phyloP scores from a whole-genome alignment of 2,113 vertebrate genomes.

The Rafetus swinhoei region DNA sequence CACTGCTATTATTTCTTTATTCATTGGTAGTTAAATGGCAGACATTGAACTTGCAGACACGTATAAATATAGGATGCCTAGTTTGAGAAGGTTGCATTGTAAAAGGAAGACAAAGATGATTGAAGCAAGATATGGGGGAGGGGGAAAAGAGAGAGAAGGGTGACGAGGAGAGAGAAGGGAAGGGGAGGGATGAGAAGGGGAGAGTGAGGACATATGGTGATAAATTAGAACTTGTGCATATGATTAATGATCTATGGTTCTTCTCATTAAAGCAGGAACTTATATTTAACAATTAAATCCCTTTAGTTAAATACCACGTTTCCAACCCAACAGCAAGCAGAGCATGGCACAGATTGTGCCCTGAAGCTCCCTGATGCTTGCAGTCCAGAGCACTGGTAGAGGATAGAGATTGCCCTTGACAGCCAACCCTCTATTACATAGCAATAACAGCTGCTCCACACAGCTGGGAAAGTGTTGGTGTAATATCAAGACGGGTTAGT shows the following conservation, averaged over 20 bases:
- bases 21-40: not conserved
- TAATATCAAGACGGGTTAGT: not conserved
- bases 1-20: not conserved
- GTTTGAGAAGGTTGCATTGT: not conserved
- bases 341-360: not conserved
- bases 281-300: not conserved
- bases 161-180: not conserved
- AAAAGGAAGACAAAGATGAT: not conserved
- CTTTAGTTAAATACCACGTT: not conserved
- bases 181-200: rapidly evolving
- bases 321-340: not conserved
- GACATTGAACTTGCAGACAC: not conserved
- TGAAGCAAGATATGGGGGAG: not conserved
- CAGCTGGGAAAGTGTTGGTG: not conserved
- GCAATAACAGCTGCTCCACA: not conserved
- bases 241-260: not conserved
- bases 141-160: not conserved
- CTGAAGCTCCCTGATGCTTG: not conserved
- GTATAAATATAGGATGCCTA: not conserved
- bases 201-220: not conserved
- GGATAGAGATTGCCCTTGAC: not conserved
- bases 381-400: not conserved
- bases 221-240: rapidly evolving
- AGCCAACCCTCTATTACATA: not conserved
- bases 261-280: rapidly evolving